phyloP scores from a whole-genome alignment of 2,113 vertebrate genomes.

The Mola mola region DNA sequence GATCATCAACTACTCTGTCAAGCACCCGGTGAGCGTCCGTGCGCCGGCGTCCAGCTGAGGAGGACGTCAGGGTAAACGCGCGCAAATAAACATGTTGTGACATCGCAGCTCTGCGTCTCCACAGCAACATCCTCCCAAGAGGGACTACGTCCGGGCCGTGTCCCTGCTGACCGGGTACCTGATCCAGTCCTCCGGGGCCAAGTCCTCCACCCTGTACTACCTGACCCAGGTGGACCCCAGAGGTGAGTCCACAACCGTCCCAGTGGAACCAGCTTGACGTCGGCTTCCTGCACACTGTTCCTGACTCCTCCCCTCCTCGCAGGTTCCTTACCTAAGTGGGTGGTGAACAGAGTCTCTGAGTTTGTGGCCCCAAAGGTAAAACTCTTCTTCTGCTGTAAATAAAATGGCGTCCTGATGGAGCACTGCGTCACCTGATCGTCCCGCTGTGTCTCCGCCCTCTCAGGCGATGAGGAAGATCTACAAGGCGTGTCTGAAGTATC shows the following conservation, averaged over 20 bases:
- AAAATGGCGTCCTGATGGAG: too few species aligned
- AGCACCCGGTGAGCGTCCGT: conserved; percentile 71
- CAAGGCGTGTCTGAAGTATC: conserved; percentile 89
- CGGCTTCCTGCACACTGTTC: not conserved
- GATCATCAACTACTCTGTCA: conserved; percentile 92
- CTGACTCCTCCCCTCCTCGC: conserved; percentile 12
- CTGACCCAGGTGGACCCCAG: conserved; percentile 90
- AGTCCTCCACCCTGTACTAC: conserved; percentile 84
- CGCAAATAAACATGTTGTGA: not conserved
- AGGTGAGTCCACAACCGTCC: conserved; percentile 68
- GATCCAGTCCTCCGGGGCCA: conserved; percentile 81
- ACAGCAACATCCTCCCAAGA: conserved; percentile 89
- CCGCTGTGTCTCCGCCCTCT: not conserved
- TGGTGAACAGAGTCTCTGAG: conserved; percentile 89
- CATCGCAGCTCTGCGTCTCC: conserved; percentile 1
- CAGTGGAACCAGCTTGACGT: not conserved
- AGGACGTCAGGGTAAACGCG: too few species aligned
- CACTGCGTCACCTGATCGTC: not conserved
- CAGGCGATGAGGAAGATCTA: conserved; percentile 90
- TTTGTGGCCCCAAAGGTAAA: conserved; percentile 88
- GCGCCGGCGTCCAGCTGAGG: too few species aligned
- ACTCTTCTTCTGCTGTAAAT: too few species aligned
- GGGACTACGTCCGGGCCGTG: conserved; percentile 88
- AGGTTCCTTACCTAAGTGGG: conserved; percentile 90
- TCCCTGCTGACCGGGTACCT: conserved; percentile 87